Evolutionary conservation across 2,888 invertebrate species (phyloP), one percentile per base, ranked within the genome.

Genomic region (Tineola bisselliella): DNA sequence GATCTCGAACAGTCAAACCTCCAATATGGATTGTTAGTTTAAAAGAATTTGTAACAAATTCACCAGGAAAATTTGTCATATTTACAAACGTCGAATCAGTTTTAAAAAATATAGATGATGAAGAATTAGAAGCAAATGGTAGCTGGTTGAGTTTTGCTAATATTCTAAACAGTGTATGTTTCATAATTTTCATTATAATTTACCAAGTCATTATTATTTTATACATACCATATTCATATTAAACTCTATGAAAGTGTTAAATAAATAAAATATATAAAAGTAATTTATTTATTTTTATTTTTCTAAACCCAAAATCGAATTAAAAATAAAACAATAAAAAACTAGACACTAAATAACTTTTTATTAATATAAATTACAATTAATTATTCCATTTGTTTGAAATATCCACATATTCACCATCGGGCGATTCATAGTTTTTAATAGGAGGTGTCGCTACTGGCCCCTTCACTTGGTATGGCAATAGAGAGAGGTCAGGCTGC

Each of bases 391-490:
- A 95, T 71, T 93, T 93, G 75, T 90, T 93, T 0, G 95, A 91
- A 31, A 93, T 84, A 74, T 97, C 93, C 18, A 90, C 75, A 73
- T 96, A 98, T 69, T 97, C 96, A 44, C 99, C 99, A 80, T 99
- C 98, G 0, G 95, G 94, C 56, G 91, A 89, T 0, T 90, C 88
- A 74, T 96, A 98, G 64, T 91, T 88, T 70, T 91, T 88, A 62
- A 96, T 93, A 0, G 96, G 91, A 2, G 97, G 96, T 0, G 97
- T 97, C 30, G 91, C 86, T 0, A 92, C 90, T 0, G 98, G 95
- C 0, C 98, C 97, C 62, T 86, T 88, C 1, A 89, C 72, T 17
- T 87, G 84, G 66, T 91, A 91, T 0, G 96, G 94, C 19, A 97
- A 70, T 38, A 96, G 73, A 8, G 82, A 77, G 15, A 90, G 73